These are phyloP conservation scores for Microcebus griseorufus DNA, from an alignment of 2,113 vertebrate genomes.

Conservation along the genomic window DNA sequence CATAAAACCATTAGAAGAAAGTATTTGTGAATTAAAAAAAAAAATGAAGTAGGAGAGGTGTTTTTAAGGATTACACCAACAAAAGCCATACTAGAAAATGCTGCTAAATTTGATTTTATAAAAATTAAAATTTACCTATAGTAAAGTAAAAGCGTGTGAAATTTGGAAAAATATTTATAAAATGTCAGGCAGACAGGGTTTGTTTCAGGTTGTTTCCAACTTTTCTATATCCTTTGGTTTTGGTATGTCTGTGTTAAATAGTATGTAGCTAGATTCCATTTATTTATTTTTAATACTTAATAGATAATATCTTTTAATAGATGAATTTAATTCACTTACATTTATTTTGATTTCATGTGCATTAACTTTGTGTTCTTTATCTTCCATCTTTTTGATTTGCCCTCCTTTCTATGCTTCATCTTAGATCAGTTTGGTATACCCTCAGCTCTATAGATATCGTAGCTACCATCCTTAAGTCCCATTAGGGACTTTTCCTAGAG, in stretches of 20 bases:
- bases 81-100: not conserved
- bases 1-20: conserved; percentile 15
- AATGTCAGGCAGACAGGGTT: not conserved
- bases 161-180: not conserved
- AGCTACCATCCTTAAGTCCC: too few species aligned
- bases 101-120: conserved; percentile 19
- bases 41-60: not conserved
- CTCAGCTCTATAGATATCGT: not conserved
- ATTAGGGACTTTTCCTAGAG: not conserved
- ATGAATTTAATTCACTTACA: not conserved
- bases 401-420: not conserved
- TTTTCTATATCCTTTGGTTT: conserved; percentile 15
- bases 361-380: not conserved
- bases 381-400: not conserved
- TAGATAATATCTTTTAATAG: not conserved
- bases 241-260: not conserved
- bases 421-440: not conserved
- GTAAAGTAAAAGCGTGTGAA: not conserved
- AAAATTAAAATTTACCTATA: not conserved
- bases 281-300: not conserved
- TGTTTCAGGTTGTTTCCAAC: not conserved
- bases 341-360: not conserved
- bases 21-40: not conserved
- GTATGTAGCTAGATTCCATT: not conserved
- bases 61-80: not conserved